Percentiles rank a stretch among this genome's conserved stretches.
These are phyloP conservation scores for Dunckerocampus dactyliophorus DNA, from an alignment of 2,113 vertebrate genomes.

Conservation along the genomic window DNA sequence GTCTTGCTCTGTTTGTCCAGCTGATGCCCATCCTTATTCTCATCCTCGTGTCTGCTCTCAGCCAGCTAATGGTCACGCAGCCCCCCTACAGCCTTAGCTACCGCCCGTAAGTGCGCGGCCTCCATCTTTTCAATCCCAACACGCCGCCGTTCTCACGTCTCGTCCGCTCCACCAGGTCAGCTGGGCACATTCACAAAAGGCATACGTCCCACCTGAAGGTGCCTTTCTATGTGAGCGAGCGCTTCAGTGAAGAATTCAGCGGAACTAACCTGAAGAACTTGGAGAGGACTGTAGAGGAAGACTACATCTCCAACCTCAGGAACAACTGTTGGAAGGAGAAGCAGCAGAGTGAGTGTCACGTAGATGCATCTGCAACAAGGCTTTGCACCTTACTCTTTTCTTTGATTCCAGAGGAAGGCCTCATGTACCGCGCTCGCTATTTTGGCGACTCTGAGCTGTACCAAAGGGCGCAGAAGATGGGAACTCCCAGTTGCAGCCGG, in stretches of 20 bases:
- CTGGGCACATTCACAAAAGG: conserved; percentile 75
- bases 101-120: conserved; percentile 81
- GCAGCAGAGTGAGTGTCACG: conserved; percentile 86
- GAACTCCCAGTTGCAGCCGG: conserved; percentile 92
- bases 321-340: conserved; percentile 99
- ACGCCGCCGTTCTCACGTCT: neutral
- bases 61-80: conserved; percentile 94
- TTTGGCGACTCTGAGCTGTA: conserved; percentile 92
- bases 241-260: conserved; percentile 90
- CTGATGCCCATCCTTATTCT: conserved; percentile 95
- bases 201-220: conserved; percentile 85
- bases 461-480: conserved; percentile 93
- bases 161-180: conserved; percentile 51
- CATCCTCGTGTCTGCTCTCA: conserved; percentile 92
- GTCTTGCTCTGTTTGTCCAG: conserved; percentile 96
- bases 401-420: conserved; percentile 86
- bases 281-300: conserved; percentile 94
- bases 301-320: conserved; percentile 92
- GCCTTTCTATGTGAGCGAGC: conserved; percentile 91
- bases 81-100: conserved; percentile 95
- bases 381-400: neutral
- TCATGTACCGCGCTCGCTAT: conserved; percentile 94
- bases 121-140: neutral
- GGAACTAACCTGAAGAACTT: conserved; percentile 84
- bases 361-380: too few relatives aligned